These are phyloP conservation scores for Acleris emargana DNA, from an alignment of 2,888 invertebrate genomes.

Conservation along the genomic window DNA sequence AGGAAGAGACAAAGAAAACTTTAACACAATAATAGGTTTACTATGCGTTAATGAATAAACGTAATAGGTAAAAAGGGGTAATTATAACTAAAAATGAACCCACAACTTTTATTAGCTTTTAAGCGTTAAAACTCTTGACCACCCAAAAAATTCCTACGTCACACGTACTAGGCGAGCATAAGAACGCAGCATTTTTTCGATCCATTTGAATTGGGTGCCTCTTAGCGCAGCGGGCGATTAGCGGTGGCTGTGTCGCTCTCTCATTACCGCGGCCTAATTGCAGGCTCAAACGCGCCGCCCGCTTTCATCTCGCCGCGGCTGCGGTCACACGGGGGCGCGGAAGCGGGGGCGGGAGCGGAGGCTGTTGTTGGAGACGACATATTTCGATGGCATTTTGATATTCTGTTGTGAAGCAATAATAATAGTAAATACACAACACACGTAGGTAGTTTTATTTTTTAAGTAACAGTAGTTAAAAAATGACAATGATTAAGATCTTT, in stretches of 20 bases:
- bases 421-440: too few species aligned
- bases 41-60: too few species aligned
- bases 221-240: constrained; percentile 66
- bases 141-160: constrained; percentile 1
- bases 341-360: constrained; percentile 19
- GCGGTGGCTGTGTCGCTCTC: constrained; percentile 77
- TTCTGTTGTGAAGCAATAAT: too few species aligned
- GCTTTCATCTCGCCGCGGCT: constrained; percentile 76
- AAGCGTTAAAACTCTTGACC: not conserved
- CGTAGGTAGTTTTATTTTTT: too few species aligned
- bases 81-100: too few species aligned
- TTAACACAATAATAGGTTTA: too few species aligned
- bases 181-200: constrained; percentile 30
- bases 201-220: constrained; percentile 39
- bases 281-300: constrained; percentile 75
- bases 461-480: too few species aligned
- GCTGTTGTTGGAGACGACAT: too few species aligned
- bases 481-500: not conserved
- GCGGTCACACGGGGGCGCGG: constrained; percentile 42
- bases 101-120: too few species aligned
- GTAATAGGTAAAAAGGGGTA: too few species aligned
- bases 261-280: constrained; percentile 80
- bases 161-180: constrained; percentile 19
- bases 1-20: too few species aligned
- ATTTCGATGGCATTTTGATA: too few species aligned